A percentile compares a stretch with the other conserved stretches of the same genome.
Conservation (phyloP, 2,797 vertebrate genomes). For the Aldrovandia affinis region DNA sequence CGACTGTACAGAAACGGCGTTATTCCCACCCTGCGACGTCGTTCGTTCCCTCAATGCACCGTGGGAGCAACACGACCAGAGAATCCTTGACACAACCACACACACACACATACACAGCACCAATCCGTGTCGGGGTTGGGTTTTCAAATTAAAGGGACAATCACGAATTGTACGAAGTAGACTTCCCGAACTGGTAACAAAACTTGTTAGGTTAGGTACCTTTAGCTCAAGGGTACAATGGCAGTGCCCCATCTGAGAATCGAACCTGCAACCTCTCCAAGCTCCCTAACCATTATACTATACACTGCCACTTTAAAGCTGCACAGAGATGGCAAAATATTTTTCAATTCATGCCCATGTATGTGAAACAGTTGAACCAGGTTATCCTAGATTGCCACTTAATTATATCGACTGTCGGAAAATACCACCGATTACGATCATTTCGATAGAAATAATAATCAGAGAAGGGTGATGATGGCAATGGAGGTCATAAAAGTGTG, state of each 20-base stretch:
- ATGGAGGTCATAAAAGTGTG: no score
- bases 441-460: no score
- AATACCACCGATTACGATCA: no score
- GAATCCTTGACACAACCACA: slow-evolving; percentile 38
- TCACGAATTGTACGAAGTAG: slow-evolving; percentile 53
- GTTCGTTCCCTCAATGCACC: slow-evolving; percentile 46
- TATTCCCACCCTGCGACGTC: slow-evolving; percentile 49
- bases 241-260: no score
- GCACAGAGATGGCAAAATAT: background rate
- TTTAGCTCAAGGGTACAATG: background rate
- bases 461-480: no score
- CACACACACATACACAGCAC: slow-evolving; percentile 69
- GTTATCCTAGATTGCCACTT: no score
- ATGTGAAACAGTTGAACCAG: no score
- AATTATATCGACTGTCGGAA: no score
- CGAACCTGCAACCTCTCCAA: no score
- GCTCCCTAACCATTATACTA: no score
- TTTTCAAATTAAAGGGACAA: slow-evolving; percentile 72
- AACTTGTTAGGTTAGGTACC: background rate
- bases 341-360: background rate
- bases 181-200: background rate
- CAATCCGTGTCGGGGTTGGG: slow-evolving; percentile 51
- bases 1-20: slow-evolving; percentile 28
- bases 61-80: slow-evolving; percentile 70
- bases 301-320: no score